These are phyloP conservation scores for Cariama cristata DNA, from an alignment of 2,113 vertebrate genomes.

Conservation along the genomic window DNA sequence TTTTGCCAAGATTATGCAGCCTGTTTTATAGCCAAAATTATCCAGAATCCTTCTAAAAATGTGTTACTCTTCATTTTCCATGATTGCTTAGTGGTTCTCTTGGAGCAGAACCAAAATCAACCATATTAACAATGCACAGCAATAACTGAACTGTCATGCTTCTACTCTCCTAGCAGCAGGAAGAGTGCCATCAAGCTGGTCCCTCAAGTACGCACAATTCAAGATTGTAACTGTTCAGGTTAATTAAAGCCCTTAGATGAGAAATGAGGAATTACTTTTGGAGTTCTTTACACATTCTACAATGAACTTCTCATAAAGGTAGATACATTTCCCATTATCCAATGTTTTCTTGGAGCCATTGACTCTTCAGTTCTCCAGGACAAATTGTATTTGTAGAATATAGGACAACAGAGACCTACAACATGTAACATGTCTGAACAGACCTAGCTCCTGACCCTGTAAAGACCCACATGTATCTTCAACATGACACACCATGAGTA, in stretches of 20 bases:
- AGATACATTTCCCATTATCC: constrained; percentile 38
- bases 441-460: background rate
- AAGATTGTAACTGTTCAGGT: constrained; percentile 52
- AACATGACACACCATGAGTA: background rate
- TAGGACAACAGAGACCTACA: background rate
- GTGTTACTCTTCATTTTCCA: constrained; percentile 78
- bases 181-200: constrained; percentile 29
- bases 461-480: background rate
- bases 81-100: constrained; percentile 73
- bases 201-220: constrained; percentile 14
- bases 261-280: constrained; percentile 55
- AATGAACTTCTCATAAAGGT: constrained; percentile 9
- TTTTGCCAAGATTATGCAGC: constrained; percentile 78
- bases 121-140: constrained; percentile 76
- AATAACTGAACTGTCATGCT: constrained; percentile 73
- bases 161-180: constrained; percentile 29
- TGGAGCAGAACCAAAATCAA: constrained; percentile 74
- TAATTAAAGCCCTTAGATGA: constrained; percentile 58
- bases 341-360: background rate
- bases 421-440: background rate
- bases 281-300: background rate
- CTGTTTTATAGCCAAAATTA: constrained; percentile 75
- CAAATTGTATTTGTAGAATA: background rate
- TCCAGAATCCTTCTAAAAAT: constrained; percentile 76
- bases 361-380: background rate